phyloP scores from a whole-genome alignment of 2,797 vertebrate species.

The Spea hammondii region DNA sequence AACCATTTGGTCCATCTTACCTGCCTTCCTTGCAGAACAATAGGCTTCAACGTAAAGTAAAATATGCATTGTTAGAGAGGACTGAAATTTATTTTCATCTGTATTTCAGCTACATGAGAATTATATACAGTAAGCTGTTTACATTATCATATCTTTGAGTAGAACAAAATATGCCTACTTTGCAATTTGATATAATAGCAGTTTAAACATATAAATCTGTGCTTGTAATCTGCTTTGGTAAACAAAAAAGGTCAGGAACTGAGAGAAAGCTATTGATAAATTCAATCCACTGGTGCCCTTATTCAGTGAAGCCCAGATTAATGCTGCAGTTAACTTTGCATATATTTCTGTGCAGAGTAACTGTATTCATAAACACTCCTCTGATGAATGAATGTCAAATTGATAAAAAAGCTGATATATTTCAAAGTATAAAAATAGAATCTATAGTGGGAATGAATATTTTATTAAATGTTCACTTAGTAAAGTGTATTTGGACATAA shows the following conservation, averaged over 20 bases:
- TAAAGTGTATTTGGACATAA: constrained; percentile 29
- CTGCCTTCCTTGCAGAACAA: too few species aligned
- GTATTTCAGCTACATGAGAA: neutral
- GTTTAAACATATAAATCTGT: constrained; percentile 44
- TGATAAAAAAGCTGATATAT: constrained; percentile 28
- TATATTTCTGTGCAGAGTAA: constrained; percentile 12
- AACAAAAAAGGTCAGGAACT: constrained; percentile 43
- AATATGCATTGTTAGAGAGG: too few species aligned
- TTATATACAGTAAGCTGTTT: constrained; percentile 38
- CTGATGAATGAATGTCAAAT: constrained; percentile 44
- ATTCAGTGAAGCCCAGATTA: constrained; percentile 35
- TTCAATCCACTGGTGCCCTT: constrained; percentile 26
- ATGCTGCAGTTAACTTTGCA: constrained; percentile 27
- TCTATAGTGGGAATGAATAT: constrained; percentile 32
- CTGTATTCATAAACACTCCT: constrained; percentile 19
- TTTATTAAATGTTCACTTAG: constrained; percentile 39
- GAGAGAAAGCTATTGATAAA: constrained; percentile 38
- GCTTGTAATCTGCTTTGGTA: constrained; percentile 51
- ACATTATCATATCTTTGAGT: constrained; percentile 45
- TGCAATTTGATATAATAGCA: constrained; percentile 46
- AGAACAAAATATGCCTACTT: constrained; percentile 34
- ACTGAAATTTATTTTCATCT: too few species aligned
- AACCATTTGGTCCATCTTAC: too few species aligned
- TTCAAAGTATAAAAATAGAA: constrained; percentile 44
- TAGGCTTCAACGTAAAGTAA: too few species aligned